These are phyloP conservation scores for Mastigias papua DNA, from an alignment of 30 jellyfish, hydroid and myxozoan species.

Conservation along the genomic window DNA sequence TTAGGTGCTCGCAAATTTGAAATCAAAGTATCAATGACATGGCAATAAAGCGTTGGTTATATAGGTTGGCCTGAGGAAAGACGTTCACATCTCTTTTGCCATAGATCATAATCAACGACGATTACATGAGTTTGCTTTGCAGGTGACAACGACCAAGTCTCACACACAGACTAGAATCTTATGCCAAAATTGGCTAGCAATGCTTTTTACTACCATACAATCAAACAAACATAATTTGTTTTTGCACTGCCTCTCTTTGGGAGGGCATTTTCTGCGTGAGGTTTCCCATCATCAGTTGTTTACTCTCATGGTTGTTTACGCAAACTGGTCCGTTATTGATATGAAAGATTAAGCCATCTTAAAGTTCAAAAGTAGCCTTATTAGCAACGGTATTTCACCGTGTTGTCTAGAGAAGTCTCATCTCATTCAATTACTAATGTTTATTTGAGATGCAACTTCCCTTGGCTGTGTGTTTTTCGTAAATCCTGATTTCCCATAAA, in stretches of 20 bases:
- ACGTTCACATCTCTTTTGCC: too few species aligned
- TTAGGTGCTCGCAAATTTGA: not conserved
- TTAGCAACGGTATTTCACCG: constrained; percentile 1
- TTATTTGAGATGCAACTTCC: constrained; percentile 10
- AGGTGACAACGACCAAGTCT: too few species aligned
- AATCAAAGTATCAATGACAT: not conserved
- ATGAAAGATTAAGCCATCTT: not conserved
- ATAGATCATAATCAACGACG: too few species aligned
- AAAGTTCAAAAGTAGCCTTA: not conserved
- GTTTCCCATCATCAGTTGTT: not conserved
- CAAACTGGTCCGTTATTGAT: not conserved
- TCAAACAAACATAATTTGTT: too few species aligned
- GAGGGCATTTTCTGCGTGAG: not conserved
- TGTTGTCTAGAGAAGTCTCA: constrained; percentile 14
- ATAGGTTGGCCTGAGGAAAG: too few species aligned
- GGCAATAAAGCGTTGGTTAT: not conserved
- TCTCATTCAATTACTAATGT: constrained; percentile 2
- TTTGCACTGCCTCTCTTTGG: too few species aligned
- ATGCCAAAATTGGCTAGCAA: too few species aligned
- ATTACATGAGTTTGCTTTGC: too few species aligned
- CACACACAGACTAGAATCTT: too few species aligned
- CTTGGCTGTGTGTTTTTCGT: constrained; percentile 5
- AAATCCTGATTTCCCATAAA: constrained; percentile 44
- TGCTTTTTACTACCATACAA: too few species aligned
- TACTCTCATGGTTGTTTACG: constrained; percentile 9